phyloP scores from a whole-genome alignment of 2,113 vertebrate species.

The Ornithorhynchus anatinus region DNA sequence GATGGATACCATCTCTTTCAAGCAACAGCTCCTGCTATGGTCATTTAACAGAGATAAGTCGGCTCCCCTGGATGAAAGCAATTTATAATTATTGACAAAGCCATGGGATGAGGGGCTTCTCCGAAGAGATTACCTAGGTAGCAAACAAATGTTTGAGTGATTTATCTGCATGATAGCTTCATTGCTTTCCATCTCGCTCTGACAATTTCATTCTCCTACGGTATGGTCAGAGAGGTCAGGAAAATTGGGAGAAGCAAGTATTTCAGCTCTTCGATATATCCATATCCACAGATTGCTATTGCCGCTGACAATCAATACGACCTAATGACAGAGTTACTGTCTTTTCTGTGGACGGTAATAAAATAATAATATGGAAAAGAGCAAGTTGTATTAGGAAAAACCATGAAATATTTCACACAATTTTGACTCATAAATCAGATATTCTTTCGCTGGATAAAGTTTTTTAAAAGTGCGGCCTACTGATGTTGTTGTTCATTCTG shows the following conservation, averaged over 20 bases:
- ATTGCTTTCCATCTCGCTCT: neutral
- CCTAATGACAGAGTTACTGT: neutral
- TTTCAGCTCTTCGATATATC: neutral
- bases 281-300: neutral
- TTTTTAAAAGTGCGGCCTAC: too few species aligned
- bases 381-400: too few species aligned
- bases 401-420: too few species aligned
- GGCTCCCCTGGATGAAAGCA: neutral
- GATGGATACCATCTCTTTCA: conserved; percentile 1
- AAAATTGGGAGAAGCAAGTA: neutral
- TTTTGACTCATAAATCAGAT: too few species aligned
- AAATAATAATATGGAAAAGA: too few species aligned
- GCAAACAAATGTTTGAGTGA: neutral
- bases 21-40: neutral
- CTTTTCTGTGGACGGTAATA: neutral
- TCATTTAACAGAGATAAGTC: neutral
- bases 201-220: neutral
- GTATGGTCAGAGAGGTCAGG: neutral
- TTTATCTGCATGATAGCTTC: neutral
- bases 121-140: neutral
- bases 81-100: conserved; percentile 34
- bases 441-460: too few species aligned
- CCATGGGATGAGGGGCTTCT: neutral
- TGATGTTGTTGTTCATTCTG: too few species aligned
- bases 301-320: neutral